These are phyloP conservation scores for Hormaphis cornu DNA, from an alignment of 1,140 invertebrate species.

Conservation along the genomic window DNA sequence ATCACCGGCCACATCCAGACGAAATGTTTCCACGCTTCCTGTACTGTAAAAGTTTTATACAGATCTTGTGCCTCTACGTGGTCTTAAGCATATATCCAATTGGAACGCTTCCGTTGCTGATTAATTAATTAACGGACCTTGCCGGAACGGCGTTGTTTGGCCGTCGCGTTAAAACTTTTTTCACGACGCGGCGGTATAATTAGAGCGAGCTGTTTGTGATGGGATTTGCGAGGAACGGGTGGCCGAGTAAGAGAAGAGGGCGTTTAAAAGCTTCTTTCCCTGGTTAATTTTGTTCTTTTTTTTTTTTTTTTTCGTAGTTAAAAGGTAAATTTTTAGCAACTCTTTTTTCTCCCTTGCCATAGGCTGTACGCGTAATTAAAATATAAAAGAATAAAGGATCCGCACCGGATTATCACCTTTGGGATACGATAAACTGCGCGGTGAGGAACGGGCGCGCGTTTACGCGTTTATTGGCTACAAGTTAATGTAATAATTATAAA, in stretches of 20 bases:
- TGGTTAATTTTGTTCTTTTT: background rate
- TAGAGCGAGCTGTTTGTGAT: constrained; percentile 17
- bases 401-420: too few relatives aligned
- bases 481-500: too few relatives aligned
- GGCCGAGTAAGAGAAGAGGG: background rate
- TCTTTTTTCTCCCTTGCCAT: background rate
- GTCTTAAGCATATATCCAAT: too few relatives aligned
- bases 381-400: too few relatives aligned
- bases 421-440: too few relatives aligned
- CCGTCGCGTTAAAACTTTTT: constrained; percentile 16
- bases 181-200: background rate
- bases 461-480: too few relatives aligned
- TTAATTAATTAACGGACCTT: constrained; percentile 27
- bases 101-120: constrained; percentile 2
- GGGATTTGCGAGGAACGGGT: background rate
- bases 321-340: background rate
- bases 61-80: too few relatives aligned
- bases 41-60: too few relatives aligned
- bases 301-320: background rate
- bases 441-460: too few relatives aligned
- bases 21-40: too few relatives aligned
- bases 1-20: too few relatives aligned
- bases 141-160: background rate
- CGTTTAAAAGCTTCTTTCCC: background rate
- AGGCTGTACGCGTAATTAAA: too few relatives aligned